Evolutionary conservation across 1,140 invertebrate species (phyloP), one percentile per base, ranked within the genome.

Genomic region (Antheraea mylitta): DNA sequence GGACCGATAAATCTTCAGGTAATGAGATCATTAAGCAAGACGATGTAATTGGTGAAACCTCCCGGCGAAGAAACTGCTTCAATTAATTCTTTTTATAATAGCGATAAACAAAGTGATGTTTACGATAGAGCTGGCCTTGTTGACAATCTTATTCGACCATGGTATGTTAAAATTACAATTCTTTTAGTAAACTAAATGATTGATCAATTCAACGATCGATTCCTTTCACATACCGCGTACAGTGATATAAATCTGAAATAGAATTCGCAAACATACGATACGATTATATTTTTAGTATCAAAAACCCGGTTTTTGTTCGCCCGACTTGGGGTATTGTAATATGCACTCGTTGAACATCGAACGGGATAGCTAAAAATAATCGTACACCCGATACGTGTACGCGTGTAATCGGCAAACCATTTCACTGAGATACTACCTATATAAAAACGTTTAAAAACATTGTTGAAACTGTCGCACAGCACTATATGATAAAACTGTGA

Each of bases 231-330:
- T 53, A 53, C 45, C 73, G 22, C 74, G 73, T 74, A 82, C 80
- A 86, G 75, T 82, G 69, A 73, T 86, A 86, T 80, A 82, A 85
- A 80, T 87, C 85, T 74, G 84, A 91, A 91, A 91, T 91, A 91
- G 87, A 87, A 82, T 87, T 88, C 80, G 84, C 86, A 90, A 90
- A 91, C 89, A 91, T 90, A 88, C 82, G 87, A 91, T 91, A 90
- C 82, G 83, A 78, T 82, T 83, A 80, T 91, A 91, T 91, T 89
- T 91, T 83, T 91, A 91, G 89, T 85, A 80, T 53, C 82, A 81
- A 88, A 81, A 91, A 90, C 89, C 89, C 80, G 86, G 87, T 91
- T 91, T 89, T 85, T 86, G 86, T 86, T 75, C 79, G 77, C 18
- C 69, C 67, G 79, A 83, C 80, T 82, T 78, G 76, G 75, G 69